Conservation (phyloP, 2,797 vertebrate species). For the Caiman crocodilus region DNA sequence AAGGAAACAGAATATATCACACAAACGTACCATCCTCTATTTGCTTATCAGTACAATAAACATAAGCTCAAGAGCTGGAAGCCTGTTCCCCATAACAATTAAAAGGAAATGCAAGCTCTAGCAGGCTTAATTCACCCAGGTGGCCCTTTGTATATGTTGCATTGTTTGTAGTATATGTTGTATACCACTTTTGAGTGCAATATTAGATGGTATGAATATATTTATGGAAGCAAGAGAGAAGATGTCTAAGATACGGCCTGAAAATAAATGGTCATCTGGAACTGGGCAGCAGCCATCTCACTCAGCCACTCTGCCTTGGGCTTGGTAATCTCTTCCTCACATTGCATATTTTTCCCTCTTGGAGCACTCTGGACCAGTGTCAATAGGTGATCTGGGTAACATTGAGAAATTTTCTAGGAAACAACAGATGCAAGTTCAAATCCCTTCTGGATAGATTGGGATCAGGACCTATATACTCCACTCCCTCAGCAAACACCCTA, state of each 20-base stretch:
- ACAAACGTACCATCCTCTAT: not conserved
- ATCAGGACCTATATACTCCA: too few species aligned
- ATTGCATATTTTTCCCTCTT: too few species aligned
- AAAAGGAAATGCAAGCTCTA: fast-evolving
- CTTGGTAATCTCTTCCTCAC: too few species aligned
- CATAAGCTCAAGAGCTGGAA: not conserved
- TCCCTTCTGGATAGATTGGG: too few species aligned
- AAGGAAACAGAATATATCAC: not conserved
- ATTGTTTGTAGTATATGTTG: not conserved
- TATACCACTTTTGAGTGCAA: not conserved
- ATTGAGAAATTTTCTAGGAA: too few species aligned
- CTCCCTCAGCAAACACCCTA: too few species aligned
- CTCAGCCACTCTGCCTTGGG: too few species aligned
- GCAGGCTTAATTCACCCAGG: too few species aligned
- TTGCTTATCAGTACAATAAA: not conserved
- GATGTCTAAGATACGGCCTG: not conserved
- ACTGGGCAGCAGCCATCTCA: not conserved
- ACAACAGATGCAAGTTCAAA: too few species aligned
- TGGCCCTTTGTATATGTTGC: too few species aligned
- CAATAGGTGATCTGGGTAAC: too few species aligned
- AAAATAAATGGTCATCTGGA: not conserved
- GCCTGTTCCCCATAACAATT: not conserved
- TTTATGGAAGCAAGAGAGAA: not conserved
- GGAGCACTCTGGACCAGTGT: too few species aligned
- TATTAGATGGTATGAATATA: not conserved